A percentile compares a stretch with the other conserved stretches of the same genome.
Evolutionary conservation across 2,113 vertebrate species (phyloP).

Genomic region (Gallinago paraguaiae): DNA sequence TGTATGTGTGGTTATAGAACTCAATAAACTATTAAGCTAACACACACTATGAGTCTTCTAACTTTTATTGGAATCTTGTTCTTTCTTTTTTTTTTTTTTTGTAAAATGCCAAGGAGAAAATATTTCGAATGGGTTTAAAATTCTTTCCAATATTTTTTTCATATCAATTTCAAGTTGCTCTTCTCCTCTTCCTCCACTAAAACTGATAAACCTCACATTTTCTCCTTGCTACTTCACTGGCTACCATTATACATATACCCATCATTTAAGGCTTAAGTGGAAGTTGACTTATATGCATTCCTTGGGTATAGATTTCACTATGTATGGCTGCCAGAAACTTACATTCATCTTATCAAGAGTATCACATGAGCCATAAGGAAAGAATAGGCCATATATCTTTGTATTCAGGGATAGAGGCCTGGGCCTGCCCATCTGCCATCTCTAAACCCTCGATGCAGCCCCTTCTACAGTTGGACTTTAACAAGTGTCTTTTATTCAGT

Average conservation of each 20-base stretch:
- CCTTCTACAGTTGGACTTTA: slow-evolving; percentile 3
- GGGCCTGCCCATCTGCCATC: not conserved
- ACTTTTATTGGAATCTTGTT: not conserved
- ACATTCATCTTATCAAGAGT: slow-evolving; percentile 34
- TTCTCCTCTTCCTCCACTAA: not conserved
- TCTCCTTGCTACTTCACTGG: not conserved
- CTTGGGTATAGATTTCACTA: slow-evolving; percentile 24
- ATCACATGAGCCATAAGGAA: slow-evolving; percentile 36
- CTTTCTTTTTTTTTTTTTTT: not conserved
- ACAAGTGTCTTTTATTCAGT: slow-evolving; percentile 37
- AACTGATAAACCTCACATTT: not conserved
- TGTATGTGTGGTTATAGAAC: not conserved
- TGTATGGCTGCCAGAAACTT: slow-evolving; percentile 33
- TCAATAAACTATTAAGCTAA: not conserved
- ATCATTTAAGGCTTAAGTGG: slow-evolving; percentile 46
- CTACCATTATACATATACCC: not conserved
- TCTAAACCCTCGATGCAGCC: not conserved
- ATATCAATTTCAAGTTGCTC: not conserved
- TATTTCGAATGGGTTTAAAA: not conserved
- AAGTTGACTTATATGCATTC: slow-evolving; percentile 57
- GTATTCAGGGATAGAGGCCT: not conserved
- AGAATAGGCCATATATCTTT: slow-evolving; percentile 23
- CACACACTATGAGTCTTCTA: not conserved
- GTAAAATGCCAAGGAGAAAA: not conserved
- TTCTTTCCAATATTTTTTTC: not conserved